A percentile compares a stretch with the other conserved stretches of the same genome.
phyloP scores from a whole-genome alignment of 2,797 vertebrate genomes.

The Coilia nasus region DNA sequence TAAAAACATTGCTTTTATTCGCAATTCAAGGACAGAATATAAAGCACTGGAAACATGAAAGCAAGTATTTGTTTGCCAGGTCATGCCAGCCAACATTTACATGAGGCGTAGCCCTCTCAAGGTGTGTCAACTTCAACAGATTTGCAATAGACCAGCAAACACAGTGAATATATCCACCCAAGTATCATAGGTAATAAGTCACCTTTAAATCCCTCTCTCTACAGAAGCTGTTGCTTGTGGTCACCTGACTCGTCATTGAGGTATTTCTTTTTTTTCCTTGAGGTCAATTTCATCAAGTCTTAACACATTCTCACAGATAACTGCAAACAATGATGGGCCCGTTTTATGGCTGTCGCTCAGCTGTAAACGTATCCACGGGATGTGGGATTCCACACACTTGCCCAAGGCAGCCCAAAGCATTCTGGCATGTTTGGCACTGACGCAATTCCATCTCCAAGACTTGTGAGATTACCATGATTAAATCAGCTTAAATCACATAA shows the following conservation, averaged over 20 bases:
- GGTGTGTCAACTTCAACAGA: neutral
- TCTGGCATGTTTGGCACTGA: conserved; percentile 21
- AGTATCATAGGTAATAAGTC: neutral
- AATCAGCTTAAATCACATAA: neutral
- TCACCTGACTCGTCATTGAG: neutral
- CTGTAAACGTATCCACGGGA: conserved; percentile 37
- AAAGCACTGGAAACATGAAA: neutral
- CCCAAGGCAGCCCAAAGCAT: conserved; percentile 9
- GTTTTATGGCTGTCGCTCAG: conserved; percentile 31
- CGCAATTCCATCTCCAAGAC: neutral
- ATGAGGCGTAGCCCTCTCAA: neutral
- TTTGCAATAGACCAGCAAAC: neutral
- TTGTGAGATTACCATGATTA: neutral
- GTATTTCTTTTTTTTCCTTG: neutral
- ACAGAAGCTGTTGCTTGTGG: neutral
- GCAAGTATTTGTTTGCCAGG: neutral
- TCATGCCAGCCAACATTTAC: neutral
- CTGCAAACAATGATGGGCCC: conserved; percentile 37
- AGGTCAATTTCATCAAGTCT: conserved; percentile 10
- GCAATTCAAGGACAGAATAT: neutral
- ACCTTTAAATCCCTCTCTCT: neutral
- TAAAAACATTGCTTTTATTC: neutral
- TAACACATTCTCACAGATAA: conserved; percentile 4
- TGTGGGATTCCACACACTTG: conserved; percentile 22
- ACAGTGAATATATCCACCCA: neutral